These are phyloP conservation scores for Catocala fraxini DNA, from an alignment of 2,888 invertebrate species.

Conservation along the genomic window DNA sequence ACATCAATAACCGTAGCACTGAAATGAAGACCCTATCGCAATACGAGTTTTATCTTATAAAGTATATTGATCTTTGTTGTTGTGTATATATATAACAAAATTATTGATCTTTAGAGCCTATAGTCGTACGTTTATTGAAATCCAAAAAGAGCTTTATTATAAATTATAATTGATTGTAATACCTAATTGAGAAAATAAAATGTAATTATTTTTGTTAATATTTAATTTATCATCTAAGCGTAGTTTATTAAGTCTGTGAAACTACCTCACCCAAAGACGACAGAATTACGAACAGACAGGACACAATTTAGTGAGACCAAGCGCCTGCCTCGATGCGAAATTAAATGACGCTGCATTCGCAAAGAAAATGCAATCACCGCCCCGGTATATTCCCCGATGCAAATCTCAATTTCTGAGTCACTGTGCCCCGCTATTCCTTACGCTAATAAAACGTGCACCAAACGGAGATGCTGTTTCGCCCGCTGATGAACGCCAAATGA, in stretches of 20 bases:
- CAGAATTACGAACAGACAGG: slow-evolving; percentile 63
- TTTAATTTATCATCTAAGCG: slow-evolving; percentile 8
- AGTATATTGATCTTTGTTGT: no score
- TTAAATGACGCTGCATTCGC: slow-evolving; percentile 83
- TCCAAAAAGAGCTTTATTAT: no score
- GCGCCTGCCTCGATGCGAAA: slow-evolving; percentile 73
- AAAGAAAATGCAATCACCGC: slow-evolving; percentile 86
- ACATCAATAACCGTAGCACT: no score
- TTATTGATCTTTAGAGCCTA: neutral
- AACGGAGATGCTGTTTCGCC: slow-evolving; percentile 85
- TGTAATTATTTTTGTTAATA: neutral
- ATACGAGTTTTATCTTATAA: no score
- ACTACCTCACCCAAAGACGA: slow-evolving; percentile 46
- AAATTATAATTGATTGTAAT: no score
- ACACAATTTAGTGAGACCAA: slow-evolving; percentile 73
- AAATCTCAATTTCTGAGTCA: slow-evolving; percentile 85
- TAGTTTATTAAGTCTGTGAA: slow-evolving; percentile 35
- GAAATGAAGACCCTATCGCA: no score
- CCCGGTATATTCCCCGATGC: slow-evolving; percentile 79
- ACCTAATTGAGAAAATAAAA: no score
- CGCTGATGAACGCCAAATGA: slow-evolving; percentile 87
- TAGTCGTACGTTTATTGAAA: no score
- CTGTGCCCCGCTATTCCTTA: slow-evolving; percentile 86
- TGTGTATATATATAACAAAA: neutral
- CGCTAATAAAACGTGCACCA: slow-evolving; percentile 87